phyloP scores from a whole-genome alignment of 1,140 invertebrate species.

The Argopecten irradians region DNA sequence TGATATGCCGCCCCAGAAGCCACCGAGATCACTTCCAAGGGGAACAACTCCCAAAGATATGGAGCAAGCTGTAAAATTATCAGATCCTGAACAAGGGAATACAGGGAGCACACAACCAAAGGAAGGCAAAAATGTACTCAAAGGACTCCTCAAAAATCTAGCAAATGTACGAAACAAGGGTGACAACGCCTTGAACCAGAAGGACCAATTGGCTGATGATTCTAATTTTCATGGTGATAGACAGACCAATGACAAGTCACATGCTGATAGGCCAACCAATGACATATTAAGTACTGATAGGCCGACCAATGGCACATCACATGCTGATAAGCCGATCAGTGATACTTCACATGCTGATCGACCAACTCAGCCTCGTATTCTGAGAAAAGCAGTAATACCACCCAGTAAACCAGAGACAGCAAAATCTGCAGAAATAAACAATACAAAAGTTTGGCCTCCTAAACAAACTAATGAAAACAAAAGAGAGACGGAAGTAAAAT shows the following conservation, averaged over 20 bases:
- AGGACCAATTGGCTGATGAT: not conserved
- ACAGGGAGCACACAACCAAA: not conserved
- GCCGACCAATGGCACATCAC: not conserved
- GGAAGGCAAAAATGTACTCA: constrained; percentile 41
- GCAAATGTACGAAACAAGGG: constrained; percentile 48
- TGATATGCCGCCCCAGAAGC: not conserved
- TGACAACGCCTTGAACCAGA: not conserved
- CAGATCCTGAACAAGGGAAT: not conserved
- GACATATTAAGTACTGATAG: not conserved
- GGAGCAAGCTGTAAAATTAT: constrained; percentile 26
- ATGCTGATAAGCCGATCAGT: not conserved
- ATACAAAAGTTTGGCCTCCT: not conserved
- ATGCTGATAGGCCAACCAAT: not conserved
- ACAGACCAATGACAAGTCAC: not conserved
- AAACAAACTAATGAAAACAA: not conserved
- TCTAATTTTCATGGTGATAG: too few relatives aligned
- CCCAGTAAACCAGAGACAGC: not conserved
- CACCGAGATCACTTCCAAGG: not conserved
- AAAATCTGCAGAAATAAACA: not conserved
- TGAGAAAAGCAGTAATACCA: not conserved
- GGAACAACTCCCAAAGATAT: constrained; percentile 31
- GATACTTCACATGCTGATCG: not conserved
- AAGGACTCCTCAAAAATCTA: constrained; percentile 54
- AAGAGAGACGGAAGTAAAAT: not conserved
- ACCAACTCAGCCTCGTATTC: not conserved